Percentiles rank a stretch among this genome's conserved stretches.
Conservation (phyloP, 2,888 invertebrate genomes). For the Philhelius pedissequus region DNA sequence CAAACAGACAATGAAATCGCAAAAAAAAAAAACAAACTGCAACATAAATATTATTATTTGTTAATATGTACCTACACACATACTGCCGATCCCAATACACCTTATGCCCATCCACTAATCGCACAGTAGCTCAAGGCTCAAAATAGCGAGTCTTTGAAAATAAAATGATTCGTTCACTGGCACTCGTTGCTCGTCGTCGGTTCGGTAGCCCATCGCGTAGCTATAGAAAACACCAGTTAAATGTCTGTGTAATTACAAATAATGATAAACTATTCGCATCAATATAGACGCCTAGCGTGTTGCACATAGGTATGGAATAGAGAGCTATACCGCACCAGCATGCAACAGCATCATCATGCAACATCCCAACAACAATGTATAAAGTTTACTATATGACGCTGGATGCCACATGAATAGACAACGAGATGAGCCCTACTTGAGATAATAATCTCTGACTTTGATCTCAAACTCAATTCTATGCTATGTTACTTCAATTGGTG, state of each 20-base stretch:
- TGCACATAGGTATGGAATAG: background rate
- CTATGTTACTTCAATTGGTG: constrained; percentile 47
- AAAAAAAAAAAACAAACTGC: background rate
- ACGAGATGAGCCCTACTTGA: constrained; percentile 65
- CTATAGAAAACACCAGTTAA: constrained; percentile 26
- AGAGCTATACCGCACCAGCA: background rate
- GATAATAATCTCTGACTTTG: constrained; percentile 65
- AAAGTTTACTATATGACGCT: background rate
- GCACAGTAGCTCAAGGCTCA: constrained; percentile 26
- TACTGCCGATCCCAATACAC: background rate
- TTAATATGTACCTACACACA: background rate
- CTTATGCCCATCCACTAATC: background rate
- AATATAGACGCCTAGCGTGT: constrained; percentile 62
- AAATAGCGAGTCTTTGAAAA: background rate
- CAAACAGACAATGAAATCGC: background rate
- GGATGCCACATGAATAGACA: background rate
- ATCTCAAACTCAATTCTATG: constrained; percentile 29
- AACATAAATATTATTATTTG: constrained; percentile 13
- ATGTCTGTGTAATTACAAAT: constrained; percentile 60
- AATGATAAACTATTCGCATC: constrained; percentile 68
- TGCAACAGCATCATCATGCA: background rate
- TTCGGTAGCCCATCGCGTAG: constrained; percentile 39
- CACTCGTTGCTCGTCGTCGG: background rate
- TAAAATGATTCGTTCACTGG: background rate
- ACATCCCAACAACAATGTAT: background rate